Evolutionary conservation across 2,113 vertebrate species (phyloP), one percentile per base, ranked within the genome.

Genomic region (Salvelinus alpinus): DNA sequence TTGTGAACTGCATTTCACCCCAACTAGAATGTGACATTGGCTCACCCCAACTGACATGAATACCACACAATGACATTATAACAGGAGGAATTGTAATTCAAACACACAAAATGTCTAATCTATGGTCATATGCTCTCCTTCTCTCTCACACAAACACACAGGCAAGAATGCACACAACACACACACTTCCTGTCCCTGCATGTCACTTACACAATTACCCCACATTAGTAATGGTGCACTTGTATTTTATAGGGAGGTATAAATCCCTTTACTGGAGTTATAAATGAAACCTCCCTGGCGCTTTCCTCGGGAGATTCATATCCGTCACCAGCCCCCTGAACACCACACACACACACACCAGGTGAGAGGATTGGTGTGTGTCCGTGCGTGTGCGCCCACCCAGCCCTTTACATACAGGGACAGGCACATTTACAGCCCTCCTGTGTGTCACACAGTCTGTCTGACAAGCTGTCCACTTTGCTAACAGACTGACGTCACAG

Each of bases 261-360:
- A 82, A 81, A 83, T 85, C 22, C 75, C 62, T 85, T 90, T 88
- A 88, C 80, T 79, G 78, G 74, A 14, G 62, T 73, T 76, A 78
- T 86, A 86, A 87, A 89, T 73, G 70, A 78, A 73, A 73, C 81
- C 76, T 74, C 70, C 29, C 14, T 2, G 62, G 44, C 38, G 66
- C 70, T 34, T 64, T 72, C 48, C 71, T 54, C 20, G 48, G 24
- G 25, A 65, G 64, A 72, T 78, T 47, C 51, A 64, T 76, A 78
- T 29, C 60, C 38, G 74, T 76, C 80, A 70, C 24, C 13, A 12
- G 9, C 38, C 38, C 27, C 64, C 64, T 29, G 25, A 69, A n/a
- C 31, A 4, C 18, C 60, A 57, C 60, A 64, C 62, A 12, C 60
- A 24, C 60, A 64, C 54, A 57, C 54, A 57, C 54, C 54, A 57